phyloP scores from a whole-genome alignment of 2,797 vertebrate genomes.

The Microctenopoma steveboyesi region DNA sequence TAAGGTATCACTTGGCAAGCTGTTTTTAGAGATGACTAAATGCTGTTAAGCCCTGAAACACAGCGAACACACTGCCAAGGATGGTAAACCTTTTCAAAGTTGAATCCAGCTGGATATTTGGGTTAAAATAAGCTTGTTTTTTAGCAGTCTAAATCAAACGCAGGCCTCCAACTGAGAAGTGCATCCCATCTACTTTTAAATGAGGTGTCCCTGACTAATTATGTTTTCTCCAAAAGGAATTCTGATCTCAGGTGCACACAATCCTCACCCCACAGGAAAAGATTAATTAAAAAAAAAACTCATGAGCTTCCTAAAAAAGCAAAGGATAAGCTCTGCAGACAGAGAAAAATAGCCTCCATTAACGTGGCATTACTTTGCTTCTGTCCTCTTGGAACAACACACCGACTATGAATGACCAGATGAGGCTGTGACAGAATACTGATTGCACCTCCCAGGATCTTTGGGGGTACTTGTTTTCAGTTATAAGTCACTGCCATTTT shows the following conservation, averaged over 20 bases:
- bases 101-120: constrained; percentile 3
- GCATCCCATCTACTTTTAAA: constrained; percentile 8
- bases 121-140: constrained; percentile 16
- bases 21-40: constrained; percentile 69
- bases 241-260: constrained; percentile 10
- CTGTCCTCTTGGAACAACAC: constrained; percentile 8
- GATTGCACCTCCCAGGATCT: constrained; percentile 13
- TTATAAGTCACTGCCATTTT: constrained; percentile 2
- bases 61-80: constrained; percentile 21
- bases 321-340: background rate
- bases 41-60: constrained; percentile 62
- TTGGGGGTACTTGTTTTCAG: constrained; percentile 9
- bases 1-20: constrained; percentile 71
- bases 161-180: background rate
- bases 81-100: constrained; percentile 21
- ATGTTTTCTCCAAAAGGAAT: background rate
- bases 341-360: constrained; percentile 7
- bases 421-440: background rate
- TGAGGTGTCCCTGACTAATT: constrained; percentile 23
- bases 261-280: constrained; percentile 28
- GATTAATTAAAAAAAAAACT: constrained; percentile 27
- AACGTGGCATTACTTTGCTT: constrained; percentile 8
- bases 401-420: background rate
- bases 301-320: constrained; percentile 14
- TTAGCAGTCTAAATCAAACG: background rate